Evolutionary conservation across 2,797 vertebrate genomes (phyloP).

Genomic region (Chlorospingus semifuscus): DNA sequence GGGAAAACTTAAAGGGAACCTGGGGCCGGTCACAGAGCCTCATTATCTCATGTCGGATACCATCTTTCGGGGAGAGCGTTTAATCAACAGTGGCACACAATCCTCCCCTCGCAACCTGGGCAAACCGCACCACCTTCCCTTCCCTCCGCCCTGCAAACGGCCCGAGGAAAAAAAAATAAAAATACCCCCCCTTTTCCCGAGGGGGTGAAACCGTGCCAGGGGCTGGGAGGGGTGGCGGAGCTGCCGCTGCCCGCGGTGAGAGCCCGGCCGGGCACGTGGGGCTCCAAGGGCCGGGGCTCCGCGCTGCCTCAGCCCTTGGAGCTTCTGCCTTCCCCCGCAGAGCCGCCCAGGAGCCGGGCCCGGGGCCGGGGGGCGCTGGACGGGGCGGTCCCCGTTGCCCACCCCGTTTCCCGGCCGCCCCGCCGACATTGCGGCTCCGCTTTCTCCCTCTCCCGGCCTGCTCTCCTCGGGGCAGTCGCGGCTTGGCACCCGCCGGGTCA

Average conservation of each 20-base stretch:
- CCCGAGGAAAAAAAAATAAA: neutral
- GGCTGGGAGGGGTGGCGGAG: neutral
- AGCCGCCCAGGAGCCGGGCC: neutral
- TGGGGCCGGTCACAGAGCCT: conserved; percentile 71
- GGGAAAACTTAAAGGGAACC: conserved; percentile 85
- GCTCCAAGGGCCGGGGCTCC: neutral
- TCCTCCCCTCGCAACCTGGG: neutral
- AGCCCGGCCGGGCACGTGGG: neutral
- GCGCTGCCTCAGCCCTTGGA: neutral
- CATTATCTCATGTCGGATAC: conserved; percentile 89
- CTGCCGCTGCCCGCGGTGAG: neutral
- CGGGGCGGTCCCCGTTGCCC: neutral
- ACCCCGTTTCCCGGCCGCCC: neutral
- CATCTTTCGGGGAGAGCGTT: conserved; percentile 79
- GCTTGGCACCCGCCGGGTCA: neutral
- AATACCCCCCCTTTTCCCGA: neutral
- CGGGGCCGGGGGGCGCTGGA: neutral
- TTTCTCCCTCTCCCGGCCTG: neutral
- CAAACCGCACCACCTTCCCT: neutral
- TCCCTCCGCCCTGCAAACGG: neutral
- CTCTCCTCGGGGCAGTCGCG: neutral
- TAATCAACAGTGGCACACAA: conserved; percentile 77
- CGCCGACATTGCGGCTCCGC: neutral
- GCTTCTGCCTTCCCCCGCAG: neutral
- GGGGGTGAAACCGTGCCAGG: neutral